Conservation (phyloP, 2,888 invertebrate genomes). For the Tricholauxania praeusta region DNA sequence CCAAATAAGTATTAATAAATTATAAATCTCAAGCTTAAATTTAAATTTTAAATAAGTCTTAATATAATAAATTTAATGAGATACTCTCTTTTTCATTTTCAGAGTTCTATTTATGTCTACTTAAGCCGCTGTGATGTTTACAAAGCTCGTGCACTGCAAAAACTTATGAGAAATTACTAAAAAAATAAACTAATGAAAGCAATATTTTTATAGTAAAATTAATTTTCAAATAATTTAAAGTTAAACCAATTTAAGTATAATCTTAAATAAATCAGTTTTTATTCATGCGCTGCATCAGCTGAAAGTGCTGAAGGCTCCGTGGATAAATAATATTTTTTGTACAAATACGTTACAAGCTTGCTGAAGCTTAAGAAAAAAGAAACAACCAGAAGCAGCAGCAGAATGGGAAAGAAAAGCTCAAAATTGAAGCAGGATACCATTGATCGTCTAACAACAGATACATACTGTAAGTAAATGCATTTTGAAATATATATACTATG, state of each 20-base stretch:
- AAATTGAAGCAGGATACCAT: slow-evolving; percentile 97
- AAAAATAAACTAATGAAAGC: slow-evolving; percentile 10
- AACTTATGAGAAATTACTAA: slow-evolving; percentile 9
- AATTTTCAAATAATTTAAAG: too few relatives aligned
- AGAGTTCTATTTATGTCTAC: background rate
- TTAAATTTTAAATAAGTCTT: too few relatives aligned
- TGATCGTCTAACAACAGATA: slow-evolving; percentile 89
- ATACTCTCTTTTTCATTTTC: background rate
- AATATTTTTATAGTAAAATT: background rate
- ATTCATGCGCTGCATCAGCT: too few relatives aligned
- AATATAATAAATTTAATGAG: background rate
- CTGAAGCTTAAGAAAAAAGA: too few relatives aligned
- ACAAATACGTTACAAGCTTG: too few relatives aligned
- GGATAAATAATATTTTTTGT: too few relatives aligned
- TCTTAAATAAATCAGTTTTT: too few relatives aligned
- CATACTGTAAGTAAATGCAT: slow-evolving; percentile 83
- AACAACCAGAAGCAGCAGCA: slow-evolving; percentile 54
- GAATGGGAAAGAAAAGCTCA: slow-evolving; percentile 96
- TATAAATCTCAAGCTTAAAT: too few relatives aligned
- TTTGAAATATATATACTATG: background rate
- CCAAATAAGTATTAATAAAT: too few relatives aligned
- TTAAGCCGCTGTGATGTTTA: background rate
- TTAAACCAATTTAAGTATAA: too few relatives aligned
- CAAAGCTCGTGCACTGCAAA: background rate
- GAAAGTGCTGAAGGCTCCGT: too few relatives aligned